phyloP scores from a whole-genome alignment of 1,140 invertebrate genomes.

The Homarus americanus region DNA sequence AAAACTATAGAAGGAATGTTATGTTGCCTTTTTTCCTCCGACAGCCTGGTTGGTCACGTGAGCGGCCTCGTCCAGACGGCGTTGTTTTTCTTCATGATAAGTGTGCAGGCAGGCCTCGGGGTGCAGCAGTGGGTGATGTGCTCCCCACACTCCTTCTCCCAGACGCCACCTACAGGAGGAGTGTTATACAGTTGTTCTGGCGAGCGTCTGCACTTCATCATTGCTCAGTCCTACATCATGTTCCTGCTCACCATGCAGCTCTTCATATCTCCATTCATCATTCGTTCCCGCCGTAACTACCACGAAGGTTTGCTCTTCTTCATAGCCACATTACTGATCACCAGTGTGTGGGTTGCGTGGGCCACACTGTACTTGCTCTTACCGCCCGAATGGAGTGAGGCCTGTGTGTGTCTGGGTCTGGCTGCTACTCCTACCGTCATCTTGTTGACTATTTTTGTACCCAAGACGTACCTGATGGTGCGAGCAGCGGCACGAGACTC shows the following conservation, averaged over 20 bases:
- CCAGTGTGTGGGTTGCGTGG: conserved; percentile 81
- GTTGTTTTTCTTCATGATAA: conserved; percentile 81
- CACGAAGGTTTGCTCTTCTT: conserved; percentile 82
- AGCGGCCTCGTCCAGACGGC: conserved; percentile 82
- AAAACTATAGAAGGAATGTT: too few species aligned
- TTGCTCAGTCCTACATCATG: conserved; percentile 80
- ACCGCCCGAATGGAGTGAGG: conserved; percentile 79
- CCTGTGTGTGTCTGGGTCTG: conserved; percentile 81
- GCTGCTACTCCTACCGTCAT: conserved; percentile 81
- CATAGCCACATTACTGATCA: conserved; percentile 78
- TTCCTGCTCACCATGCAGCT: conserved; percentile 81
- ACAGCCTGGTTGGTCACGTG: conserved; percentile 80
- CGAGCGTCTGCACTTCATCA: conserved; percentile 75
- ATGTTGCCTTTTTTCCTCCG: neutral
- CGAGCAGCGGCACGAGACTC: conserved; percentile 78
- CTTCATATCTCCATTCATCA: conserved; percentile 80
- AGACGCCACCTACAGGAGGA: conserved; percentile 78
- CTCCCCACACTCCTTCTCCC: conserved; percentile 74
- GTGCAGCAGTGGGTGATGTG: conserved; percentile 59
- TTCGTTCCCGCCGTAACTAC: conserved; percentile 82
- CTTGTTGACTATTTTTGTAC: conserved; percentile 81
- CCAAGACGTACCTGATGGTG: conserved; percentile 82
- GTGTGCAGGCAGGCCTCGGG: conserved; percentile 80
- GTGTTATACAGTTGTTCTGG: conserved; percentile 75
- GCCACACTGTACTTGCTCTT: conserved; percentile 79